Conservation (phyloP, 1,140 invertebrate genomes). For the Episyrphus balteatus region DNA sequence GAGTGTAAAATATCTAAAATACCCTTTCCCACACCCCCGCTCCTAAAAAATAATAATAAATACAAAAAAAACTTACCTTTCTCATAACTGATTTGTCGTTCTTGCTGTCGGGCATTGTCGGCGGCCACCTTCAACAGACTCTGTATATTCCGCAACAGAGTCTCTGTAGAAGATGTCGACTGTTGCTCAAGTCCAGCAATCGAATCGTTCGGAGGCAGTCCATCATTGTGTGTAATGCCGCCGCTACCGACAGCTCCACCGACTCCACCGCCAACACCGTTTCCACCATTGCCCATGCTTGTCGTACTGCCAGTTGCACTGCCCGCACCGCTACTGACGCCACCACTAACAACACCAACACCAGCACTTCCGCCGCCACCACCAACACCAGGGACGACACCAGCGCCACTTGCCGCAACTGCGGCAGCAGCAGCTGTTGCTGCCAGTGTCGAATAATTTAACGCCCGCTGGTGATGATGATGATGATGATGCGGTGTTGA, state of each 20-base stretch:
- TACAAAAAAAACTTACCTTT: constrained; percentile 61
- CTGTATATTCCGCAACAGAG: constrained; percentile 86
- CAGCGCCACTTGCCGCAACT: constrained; percentile 32
- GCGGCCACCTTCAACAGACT: constrained; percentile 88
- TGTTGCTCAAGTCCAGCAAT: constrained; percentile 35
- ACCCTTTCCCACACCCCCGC: too few relatives aligned
- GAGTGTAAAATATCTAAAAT: too few relatives aligned
- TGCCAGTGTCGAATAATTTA: constrained; percentile 59
- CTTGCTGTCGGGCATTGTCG: constrained; percentile 89
- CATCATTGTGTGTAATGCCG: constrained; percentile 20
- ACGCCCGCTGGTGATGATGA: constrained; percentile 52
- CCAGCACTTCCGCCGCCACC: not conserved
- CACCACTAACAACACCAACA: not conserved
- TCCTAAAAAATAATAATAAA: not conserved
- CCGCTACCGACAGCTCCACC: constrained; percentile 12
- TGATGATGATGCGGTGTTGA: constrained; percentile 42
- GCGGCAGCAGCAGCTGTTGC: constrained; percentile 40
- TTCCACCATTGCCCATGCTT: too few relatives aligned
- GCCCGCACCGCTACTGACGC: not conserved
- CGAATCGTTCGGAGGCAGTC: constrained; percentile 25
- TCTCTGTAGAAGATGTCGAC: constrained; percentile 72
- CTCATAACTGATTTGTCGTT: constrained; percentile 89
- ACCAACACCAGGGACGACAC: constrained; percentile 29
- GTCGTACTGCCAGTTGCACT: constrained; percentile 6
- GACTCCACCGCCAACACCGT: not conserved